Base-by-base conservation (phyloP, 2,113 vertebrate genomes). In the Burhinus bistriatus region DNA sequence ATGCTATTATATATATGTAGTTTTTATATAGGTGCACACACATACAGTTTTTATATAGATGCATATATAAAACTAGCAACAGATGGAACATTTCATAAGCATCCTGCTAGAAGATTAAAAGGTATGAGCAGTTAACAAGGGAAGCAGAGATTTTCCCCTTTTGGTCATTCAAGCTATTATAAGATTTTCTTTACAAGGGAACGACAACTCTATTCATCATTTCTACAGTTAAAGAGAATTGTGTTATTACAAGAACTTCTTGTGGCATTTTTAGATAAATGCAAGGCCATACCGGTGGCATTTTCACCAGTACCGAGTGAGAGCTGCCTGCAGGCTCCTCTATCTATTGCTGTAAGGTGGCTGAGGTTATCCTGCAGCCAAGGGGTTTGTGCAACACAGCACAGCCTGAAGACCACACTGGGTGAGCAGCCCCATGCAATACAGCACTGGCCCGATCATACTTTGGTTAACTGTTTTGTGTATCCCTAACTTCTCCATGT, bases 51-150 rank as follows among this genome's bases (percentile, higher is more conserved):
- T 40, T 40, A 30, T 70, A 49, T 19, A 40, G 27, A 25, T 70
- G 23, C 61, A 71, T 38, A 55, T 45, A 71, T 68, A 90, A 90
- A 91, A 68, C 69, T 47, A 86, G 49, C 55, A 89, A 82, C 52
- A 85, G 94, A 88, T 80, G 75, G 89, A 97, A 87, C 65, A 47
- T 91, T 73, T 66, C 58, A 77, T 91, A 85, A 91, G 87, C 62
- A 86, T 38, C 47, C 78, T 72, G 55, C 79, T 69, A 72, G 73
- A 89, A 91, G 79, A 83, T 89, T 69, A 95, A 76, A 77, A 93
- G 36, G 66, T 69, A 85, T 6, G 52, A 94, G 69, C 83, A 78
- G 77, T 64, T 87, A 92, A 70, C 36, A 80, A 30, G 36, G 51
- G 78, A 79, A 85, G 66, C 54, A 27, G 30, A 80, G 36, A 42